phyloP scores from a whole-genome alignment of 2,113 vertebrate genomes.

The Empidonax alnorum region DNA sequence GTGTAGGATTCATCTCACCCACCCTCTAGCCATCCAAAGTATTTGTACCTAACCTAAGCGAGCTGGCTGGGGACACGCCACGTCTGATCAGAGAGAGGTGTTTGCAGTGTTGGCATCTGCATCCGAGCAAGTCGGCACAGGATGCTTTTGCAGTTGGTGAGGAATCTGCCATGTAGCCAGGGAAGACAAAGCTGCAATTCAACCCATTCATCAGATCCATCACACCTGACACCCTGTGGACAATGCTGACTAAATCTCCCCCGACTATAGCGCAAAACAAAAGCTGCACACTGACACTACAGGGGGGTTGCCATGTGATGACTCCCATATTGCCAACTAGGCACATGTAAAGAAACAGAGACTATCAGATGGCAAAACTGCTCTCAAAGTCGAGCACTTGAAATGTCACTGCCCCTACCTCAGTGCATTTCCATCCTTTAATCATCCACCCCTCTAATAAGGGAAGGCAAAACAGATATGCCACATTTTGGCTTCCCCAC shows the following conservation, averaged over 20 bases:
- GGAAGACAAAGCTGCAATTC: neutral
- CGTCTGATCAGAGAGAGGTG: neutral
- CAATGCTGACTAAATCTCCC: neutral
- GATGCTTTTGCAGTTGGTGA: neutral
- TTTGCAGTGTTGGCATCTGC: neutral
- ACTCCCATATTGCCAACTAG: neutral
- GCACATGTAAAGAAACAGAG: neutral
- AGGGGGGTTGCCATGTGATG: too few relatives aligned
- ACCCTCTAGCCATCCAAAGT: neutral
- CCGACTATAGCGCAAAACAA: neutral
- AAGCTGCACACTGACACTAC: neutral
- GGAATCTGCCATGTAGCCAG: neutral
- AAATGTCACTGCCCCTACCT: neutral
- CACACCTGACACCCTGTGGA: neutral
- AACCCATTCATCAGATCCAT: neutral
- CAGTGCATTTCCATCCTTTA: neutral
- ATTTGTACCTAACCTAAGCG: rapidly evolving
- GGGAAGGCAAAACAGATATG: neutral
- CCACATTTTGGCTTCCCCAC: neutral
- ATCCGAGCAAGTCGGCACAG: rapidly evolving
- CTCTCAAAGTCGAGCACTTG: neutral
- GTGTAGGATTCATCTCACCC: neutral
- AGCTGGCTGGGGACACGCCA: neutral
- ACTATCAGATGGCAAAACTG: neutral
- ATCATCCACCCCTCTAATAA: neutral